Base-by-base conservation (phyloP, 2,888 invertebrate species). In the Drosophila koepferae region DNA sequence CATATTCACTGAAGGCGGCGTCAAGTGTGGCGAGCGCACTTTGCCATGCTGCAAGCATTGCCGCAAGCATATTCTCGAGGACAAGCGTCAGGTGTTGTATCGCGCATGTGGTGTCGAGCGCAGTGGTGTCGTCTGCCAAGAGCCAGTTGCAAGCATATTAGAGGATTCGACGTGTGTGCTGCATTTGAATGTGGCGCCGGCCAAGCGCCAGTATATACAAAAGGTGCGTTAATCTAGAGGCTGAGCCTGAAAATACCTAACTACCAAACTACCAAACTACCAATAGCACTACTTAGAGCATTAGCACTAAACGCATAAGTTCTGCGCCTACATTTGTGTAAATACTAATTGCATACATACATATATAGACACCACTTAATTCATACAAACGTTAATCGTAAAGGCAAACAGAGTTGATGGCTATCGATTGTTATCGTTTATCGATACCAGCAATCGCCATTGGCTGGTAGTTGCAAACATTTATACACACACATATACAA, bases 21-120 rank as follows among this genome's bases (percentile, higher is more conserved):
- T 96, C 2, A 96, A 97, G 73, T 98, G 98, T 90, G 94, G 95
- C 0, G 94, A 95, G 61, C 94, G 95, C 79, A 95, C 95, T 0
- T 91, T 98, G 79, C 98, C 98, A 0, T 95, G 97, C 1, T 95
- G 97, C 34, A 96, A 96, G 91, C 97, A 96, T 93, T 98, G 98
- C 91, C 94, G 94, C 59, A 96, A 96, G 91, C 98, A 98, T 91
- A 97, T 98, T 85, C 94, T 98, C 55, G 95, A 95, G 61, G 96
- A 96, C 76, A 91, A 93, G 6, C 94, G 95, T 0, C 95, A 95
- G 93, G 91, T 97, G 65, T 92, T 98, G 71, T 98, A 97, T 93
- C 94, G 95, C 74, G 94, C 96, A 0, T 98, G 98, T 92, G 96
- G 96, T 31, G 96, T 96, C 66, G 93, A 94, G 20, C 95, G 95